Evolutionary conservation across 2,113 vertebrate genomes (phyloP).

Genomic region (Sylvietta virens): DNA sequence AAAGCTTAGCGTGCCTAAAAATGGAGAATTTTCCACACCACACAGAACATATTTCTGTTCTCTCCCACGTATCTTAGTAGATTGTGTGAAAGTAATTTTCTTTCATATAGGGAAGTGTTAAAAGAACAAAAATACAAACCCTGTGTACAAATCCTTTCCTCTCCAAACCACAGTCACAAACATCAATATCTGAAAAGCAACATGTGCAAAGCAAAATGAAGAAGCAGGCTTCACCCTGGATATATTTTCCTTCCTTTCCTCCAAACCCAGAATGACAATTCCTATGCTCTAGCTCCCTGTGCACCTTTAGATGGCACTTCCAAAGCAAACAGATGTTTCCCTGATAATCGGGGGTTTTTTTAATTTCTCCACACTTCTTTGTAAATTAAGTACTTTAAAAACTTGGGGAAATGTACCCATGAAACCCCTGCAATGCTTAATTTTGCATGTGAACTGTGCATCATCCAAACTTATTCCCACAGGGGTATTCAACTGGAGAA

Average conservation of each 20-base stretch:
- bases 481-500: background rate
- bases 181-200: background rate
- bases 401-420: background rate
- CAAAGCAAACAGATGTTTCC: background rate
- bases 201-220: background rate
- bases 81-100: background rate
- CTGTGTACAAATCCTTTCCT: background rate
- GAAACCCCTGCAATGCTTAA: background rate
- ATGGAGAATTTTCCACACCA: background rate
- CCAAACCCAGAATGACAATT: background rate
- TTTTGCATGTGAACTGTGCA: background rate
- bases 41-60: background rate
- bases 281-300: background rate
- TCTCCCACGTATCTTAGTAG: background rate
- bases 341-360: background rate
- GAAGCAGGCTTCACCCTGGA: background rate
- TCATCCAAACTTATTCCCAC: background rate
- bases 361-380: rapidly evolving
- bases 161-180: background rate
- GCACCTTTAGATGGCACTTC: background rate
- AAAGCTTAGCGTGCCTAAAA: background rate
- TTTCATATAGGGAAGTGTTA: background rate
- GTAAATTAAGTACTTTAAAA: background rate
- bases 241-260: background rate
- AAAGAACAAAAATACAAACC: background rate